These are phyloP conservation scores for Etia nguti DNA, from an alignment of 2,113 vertebrate species.

Conservation along the genomic window DNA sequence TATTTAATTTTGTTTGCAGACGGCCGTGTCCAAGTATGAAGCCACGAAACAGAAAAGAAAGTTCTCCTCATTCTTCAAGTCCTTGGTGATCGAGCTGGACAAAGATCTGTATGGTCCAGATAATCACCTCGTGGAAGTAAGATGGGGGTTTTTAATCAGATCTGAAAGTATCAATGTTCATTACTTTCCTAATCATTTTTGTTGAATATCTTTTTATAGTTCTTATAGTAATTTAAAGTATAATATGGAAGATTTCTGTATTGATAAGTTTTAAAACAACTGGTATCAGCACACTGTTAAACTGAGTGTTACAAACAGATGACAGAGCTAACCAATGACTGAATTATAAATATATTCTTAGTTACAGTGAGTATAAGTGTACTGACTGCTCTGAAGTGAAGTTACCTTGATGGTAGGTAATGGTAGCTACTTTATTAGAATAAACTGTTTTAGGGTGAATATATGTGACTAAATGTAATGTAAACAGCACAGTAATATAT, in stretches of 20 bases:
- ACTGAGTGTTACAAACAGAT: not conserved
- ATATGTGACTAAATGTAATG: not conserved
- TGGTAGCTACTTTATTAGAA: not conserved
- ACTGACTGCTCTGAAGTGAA: not conserved
- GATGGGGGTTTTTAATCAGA: constrained; percentile 14
- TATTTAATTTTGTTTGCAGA: constrained; percentile 67
- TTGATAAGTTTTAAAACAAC: not conserved
- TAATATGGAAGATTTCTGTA: not conserved
- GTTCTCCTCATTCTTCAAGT: constrained; percentile 99
- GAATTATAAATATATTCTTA: not conserved
- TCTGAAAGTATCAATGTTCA: not conserved
- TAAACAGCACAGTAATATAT: not conserved
- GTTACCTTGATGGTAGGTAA: fast-evolving
- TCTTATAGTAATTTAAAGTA: not conserved
- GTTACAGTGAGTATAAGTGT: not conserved
- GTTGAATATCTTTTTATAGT: not conserved
- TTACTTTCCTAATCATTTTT: not conserved
- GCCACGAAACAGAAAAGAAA: constrained; percentile 99
- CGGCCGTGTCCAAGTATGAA: constrained; percentile 96
- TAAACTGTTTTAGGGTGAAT: not conserved
- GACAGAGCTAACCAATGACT: not conserved
- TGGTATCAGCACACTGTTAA: not conserved
- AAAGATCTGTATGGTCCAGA: constrained; percentile 98
- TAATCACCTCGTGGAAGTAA: constrained; percentile 98
- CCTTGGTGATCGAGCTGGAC: constrained; percentile 97